Base-by-base conservation (phyloP, 2,113 vertebrate species). In the Equus quagga region DNA sequence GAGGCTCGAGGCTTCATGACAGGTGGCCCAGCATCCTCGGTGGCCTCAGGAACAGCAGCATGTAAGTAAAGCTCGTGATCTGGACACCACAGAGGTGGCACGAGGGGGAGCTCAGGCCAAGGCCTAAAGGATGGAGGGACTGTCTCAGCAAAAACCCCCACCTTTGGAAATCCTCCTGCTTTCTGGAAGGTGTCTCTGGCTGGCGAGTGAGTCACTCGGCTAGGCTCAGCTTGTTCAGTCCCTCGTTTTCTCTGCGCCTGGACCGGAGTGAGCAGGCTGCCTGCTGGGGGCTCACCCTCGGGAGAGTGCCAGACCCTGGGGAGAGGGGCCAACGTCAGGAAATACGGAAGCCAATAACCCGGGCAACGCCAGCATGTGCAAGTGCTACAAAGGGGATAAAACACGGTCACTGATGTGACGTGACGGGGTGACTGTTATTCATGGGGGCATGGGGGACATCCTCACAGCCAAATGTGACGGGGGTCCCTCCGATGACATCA, bases 291-390 rank as follows among this genome's bases (percentile, higher is more conserved):
- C 17, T 73, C 1, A 3, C 79, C 3, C 24, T 15, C 23, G 24
- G n/a, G 14, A 15, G 58, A 46, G 5, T 4, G 1, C 3, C 2
- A 0, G 9, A 12, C 78, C 15, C 3, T 0, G 2, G 1, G 26
- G 51, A 26, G 8, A 44, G 1, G 23, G 26, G 6, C 23, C 49
- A 5, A 1, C 0, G 4, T 21, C 2, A 24, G 70, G 78, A 72
- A 51, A 2, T 1, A 4, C 5, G 1, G 33, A 14, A n/a, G 46
- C 41, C 31, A n/a, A 14, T 23, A 24, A n/a, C 8, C 11, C 3
- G 3, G n/a, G 75, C 28, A 1, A 33, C 26, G 15, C 2, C 41
- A 8, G 41, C 82, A 51, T 23, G 0, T 0, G 19, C 13, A 15
- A 23, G 13, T 18, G 33, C 17, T n/a, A 10, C 24, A 41, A 19